phyloP scores from a whole-genome alignment of 2,797 vertebrate species.

The Craterocephalus amniculus region DNA sequence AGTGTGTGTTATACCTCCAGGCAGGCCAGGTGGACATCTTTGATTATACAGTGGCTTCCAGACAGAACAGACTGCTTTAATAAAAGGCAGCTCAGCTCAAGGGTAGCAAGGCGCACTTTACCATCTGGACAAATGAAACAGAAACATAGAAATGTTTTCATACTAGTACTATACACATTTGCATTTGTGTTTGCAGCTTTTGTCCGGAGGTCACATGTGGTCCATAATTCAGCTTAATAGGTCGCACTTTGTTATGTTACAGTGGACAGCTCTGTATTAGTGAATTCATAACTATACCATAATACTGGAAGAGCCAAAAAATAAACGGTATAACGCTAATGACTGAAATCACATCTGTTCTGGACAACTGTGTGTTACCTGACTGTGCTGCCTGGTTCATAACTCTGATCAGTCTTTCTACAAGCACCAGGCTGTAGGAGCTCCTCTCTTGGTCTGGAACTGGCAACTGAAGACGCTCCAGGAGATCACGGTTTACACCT shows the following conservation, averaged over 20 bases:
- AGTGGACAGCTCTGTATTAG: background rate
- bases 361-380: conserved; percentile 77
- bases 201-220: no score
- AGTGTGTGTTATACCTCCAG: conserved; percentile 85
- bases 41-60: conserved; percentile 88
- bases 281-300: background rate
- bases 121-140: conserved; percentile 83
- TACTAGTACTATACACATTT: background rate
- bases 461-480: conserved; percentile 92
- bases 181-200: background rate
- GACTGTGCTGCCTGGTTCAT: conserved; percentile 93
- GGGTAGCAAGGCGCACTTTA: conserved; percentile 92
- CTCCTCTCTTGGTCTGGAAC: conserved; percentile 87
- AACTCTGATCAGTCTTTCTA: conserved; percentile 92
- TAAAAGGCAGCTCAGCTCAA: conserved; percentile 94
- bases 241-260: background rate
- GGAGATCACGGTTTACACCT: conserved; percentile 92
- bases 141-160: background rate
- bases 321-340: no score
- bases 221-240: background rate
- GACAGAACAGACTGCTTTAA: conserved; percentile 93
- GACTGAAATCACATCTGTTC: background rate
- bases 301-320: background rate
- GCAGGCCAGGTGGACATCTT: conserved; percentile 95
- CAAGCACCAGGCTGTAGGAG: conserved; percentile 91